Evolutionary conservation across 2,797 vertebrate genomes (phyloP).

Genomic region (Pelobates cultripes): DNA sequence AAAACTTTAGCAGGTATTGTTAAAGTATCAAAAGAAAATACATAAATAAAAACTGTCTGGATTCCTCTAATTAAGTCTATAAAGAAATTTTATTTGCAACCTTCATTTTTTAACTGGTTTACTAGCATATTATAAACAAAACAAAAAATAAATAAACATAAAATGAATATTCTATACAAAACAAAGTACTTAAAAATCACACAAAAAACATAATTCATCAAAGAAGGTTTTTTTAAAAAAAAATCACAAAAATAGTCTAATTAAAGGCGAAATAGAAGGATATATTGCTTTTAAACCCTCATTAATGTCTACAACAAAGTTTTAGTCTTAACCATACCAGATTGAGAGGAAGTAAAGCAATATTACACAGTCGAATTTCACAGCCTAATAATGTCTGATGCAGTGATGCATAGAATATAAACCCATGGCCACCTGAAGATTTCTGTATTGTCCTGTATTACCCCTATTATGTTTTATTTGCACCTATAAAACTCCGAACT

Average conservation of each 20-base stretch:
- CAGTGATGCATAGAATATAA: slow-evolving; percentile 46
- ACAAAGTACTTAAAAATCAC: too few species aligned
- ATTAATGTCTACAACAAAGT: background rate
- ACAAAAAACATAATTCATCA: too few species aligned
- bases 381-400: slow-evolving; percentile 35
- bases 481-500: slow-evolving; percentile 42
- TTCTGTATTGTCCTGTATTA: slow-evolving; percentile 38
- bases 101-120: too few species aligned
- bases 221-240: too few species aligned
- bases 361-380: slow-evolving; percentile 24
- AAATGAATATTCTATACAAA: too few species aligned
- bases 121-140: too few species aligned
- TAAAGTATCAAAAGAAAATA: too few species aligned
- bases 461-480: slow-evolving; percentile 29
- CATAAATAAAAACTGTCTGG: too few species aligned
- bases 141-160: too few species aligned
- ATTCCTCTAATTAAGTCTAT: too few species aligned
- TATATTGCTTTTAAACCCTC: background rate
- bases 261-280: background rate
- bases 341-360: slow-evolving; percentile 10
- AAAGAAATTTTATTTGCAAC: too few species aligned
- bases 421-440: slow-evolving; percentile 38
- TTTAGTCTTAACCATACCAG: slow-evolving; percentile 28
- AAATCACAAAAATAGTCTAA: background rate
- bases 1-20: too few species aligned